These are phyloP conservation scores for Dicentrarchus labrax DNA, from an alignment of 2,113 vertebrate species.

Conservation along the genomic window DNA sequence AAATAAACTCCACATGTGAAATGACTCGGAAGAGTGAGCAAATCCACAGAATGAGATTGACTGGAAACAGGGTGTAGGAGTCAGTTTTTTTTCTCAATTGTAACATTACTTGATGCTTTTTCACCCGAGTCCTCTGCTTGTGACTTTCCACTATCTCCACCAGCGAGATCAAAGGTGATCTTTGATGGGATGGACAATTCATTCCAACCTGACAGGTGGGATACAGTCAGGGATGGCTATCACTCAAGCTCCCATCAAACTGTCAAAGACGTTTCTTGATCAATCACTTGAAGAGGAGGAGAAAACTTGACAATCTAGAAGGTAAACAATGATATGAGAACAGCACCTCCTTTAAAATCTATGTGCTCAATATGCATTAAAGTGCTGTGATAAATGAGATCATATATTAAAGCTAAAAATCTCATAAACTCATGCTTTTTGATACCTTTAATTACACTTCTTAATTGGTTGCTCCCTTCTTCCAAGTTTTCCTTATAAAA, in stretches of 20 bases:
- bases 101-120: slow-evolving; percentile 56
- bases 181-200: slow-evolving; percentile 81
- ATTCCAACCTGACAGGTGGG: slow-evolving; percentile 78
- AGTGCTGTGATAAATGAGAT: slow-evolving; percentile 8
- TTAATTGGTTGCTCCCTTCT: not conserved
- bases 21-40: slow-evolving; percentile 56
- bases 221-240: slow-evolving; percentile 77
- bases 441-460: too few species aligned
- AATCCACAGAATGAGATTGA: slow-evolving; percentile 47
- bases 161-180: slow-evolving; percentile 81
- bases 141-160: slow-evolving; percentile 66
- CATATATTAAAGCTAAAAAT: not conserved
- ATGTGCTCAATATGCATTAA: not conserved
- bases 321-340: slow-evolving; percentile 58
- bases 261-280: slow-evolving; percentile 81
- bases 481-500: not conserved
- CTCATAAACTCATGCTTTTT: too few species aligned
- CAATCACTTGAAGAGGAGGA: slow-evolving; percentile 71
- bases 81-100: slow-evolving; percentile 19
- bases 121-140: slow-evolving; percentile 34
- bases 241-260: slow-evolving; percentile 79
- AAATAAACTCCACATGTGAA: slow-evolving; percentile 55
- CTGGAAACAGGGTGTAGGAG: slow-evolving; percentile 29
- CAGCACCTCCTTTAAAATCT: slow-evolving; percentile 17
- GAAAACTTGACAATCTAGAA: slow-evolving; percentile 66